phyloP scores from a whole-genome alignment of 2,888 invertebrate species.

The Bombyx huttoni region DNA sequence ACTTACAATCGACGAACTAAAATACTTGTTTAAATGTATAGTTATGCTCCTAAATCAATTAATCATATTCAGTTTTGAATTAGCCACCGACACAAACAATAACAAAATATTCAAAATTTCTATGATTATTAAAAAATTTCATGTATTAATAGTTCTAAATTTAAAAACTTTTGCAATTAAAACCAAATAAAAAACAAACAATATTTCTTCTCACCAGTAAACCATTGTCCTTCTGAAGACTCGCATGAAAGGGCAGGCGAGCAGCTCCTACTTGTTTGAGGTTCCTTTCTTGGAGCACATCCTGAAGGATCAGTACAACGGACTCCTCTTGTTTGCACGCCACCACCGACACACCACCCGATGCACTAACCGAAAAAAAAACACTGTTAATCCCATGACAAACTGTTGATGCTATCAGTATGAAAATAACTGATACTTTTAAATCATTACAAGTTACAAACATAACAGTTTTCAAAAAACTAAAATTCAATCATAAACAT shows the following conservation, averaged over 20 bases:
- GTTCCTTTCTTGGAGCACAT: slow-evolving; percentile 68
- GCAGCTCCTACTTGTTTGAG: slow-evolving; percentile 76
- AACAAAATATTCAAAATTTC: no score
- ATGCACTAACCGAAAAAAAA: slow-evolving; percentile 71
- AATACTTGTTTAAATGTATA: no score
- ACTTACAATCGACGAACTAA: no score
- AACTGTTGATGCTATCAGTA: neutral
- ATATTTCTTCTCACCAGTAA: slow-evolving; percentile 70
- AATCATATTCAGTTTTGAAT: neutral
- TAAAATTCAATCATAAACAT: no score
- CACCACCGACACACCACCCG: slow-evolving; percentile 80
- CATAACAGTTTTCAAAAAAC: no score
- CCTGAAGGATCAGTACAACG: slow-evolving; percentile 79
- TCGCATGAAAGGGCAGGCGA: slow-evolving; percentile 75
- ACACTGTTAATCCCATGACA: neutral
- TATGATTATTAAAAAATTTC: no score
- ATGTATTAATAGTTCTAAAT: no score
- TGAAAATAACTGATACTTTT: no score
- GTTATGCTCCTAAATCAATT: neutral
- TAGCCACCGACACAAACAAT: no score
- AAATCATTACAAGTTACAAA: no score
- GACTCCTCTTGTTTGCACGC: slow-evolving; percentile 79
- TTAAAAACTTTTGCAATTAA: neutral
- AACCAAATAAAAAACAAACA: slow-evolving; percentile 1
- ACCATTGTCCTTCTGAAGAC: slow-evolving; percentile 84